These are phyloP conservation scores for Cataglyphis albicans DNA, from an alignment of 2,888 invertebrate genomes.

Conservation along the genomic window DNA sequence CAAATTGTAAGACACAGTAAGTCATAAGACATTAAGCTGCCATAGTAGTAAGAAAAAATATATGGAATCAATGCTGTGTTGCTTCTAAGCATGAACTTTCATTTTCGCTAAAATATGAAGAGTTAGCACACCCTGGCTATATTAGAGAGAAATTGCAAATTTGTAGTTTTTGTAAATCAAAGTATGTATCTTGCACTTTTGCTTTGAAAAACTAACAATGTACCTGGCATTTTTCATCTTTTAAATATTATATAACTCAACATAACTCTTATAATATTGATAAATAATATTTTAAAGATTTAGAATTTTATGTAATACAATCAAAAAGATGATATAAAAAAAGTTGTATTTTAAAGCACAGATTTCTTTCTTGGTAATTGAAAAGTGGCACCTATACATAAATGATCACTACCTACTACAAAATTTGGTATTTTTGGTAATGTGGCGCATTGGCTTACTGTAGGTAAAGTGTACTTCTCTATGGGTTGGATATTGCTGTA, in stretches of 20 bases:
- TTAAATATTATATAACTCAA: background rate
- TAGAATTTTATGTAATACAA: background rate
- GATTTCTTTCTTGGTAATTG: constrained; percentile 86
- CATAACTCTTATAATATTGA: background rate
- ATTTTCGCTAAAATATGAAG: too few species aligned
- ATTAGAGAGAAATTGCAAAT: background rate
- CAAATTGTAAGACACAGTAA: too few species aligned
- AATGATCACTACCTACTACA: constrained; percentile 93
- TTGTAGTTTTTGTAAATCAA: constrained; percentile 2
- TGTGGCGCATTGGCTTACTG: constrained; percentile 87
- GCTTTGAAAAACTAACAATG: background rate
- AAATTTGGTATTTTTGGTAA: constrained; percentile 91
- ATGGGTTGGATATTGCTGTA: constrained; percentile 88
- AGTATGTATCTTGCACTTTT: background rate
- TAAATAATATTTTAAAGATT: constrained; percentile 4
- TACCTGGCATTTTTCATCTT: background rate
- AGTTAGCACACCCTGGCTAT: background rate
- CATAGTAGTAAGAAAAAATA: too few species aligned
- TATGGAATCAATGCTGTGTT: too few species aligned
- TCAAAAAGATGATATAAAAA: background rate
- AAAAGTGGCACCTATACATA: constrained; percentile 92
- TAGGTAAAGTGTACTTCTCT: constrained; percentile 89
- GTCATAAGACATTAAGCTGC: too few species aligned
- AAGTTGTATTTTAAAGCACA: constrained; percentile 13
- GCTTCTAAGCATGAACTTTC: too few species aligned